phyloP scores from a whole-genome alignment of 2,888 invertebrate species.

The Notocelia uddmanniana region DNA sequence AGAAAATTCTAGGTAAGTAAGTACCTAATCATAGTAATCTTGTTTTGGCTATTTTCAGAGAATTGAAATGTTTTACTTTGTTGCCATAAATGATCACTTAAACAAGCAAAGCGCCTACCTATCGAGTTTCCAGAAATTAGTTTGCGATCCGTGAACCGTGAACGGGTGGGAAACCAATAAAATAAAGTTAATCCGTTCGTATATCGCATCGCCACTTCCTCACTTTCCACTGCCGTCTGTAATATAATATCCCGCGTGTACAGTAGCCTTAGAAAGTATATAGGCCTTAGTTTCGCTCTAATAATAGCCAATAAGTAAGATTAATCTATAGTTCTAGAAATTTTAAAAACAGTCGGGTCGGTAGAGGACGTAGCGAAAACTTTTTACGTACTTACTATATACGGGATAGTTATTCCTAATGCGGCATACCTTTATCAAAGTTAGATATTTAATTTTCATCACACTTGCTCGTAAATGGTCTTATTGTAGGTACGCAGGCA shows the following conservation, averaged over 20 bases:
- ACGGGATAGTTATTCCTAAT: too few relatives aligned
- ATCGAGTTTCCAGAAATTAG: conserved; percentile 65
- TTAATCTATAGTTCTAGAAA: background rate
- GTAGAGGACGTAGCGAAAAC: background rate
- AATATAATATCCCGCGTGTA: conserved; percentile 28
- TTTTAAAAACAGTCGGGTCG: background rate
- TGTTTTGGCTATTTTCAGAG: too few relatives aligned
- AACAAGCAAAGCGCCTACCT: conserved; percentile 45
- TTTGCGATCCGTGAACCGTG: conserved; percentile 64
- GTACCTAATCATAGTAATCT: too few relatives aligned
- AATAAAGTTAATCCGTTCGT: conserved; percentile 70
- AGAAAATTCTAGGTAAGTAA: too few relatives aligned
- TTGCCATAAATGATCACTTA: background rate
- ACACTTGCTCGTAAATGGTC: too few relatives aligned
- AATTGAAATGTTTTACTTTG: too few relatives aligned
- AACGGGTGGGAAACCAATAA: conserved; percentile 73
- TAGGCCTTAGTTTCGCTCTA: conserved; percentile 42
- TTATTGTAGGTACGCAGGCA: too few relatives aligned
- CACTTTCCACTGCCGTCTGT: conserved; percentile 40
- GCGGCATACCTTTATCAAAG: too few relatives aligned
- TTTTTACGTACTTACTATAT: too few relatives aligned
- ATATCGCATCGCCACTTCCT: conserved; percentile 48
- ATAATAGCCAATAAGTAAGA: conserved; percentile 21
- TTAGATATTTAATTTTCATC: too few relatives aligned
- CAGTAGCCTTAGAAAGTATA: conserved; percentile 39